Conservation (phyloP, 2,797 vertebrate genomes). For the Botia kubotai region DNA sequence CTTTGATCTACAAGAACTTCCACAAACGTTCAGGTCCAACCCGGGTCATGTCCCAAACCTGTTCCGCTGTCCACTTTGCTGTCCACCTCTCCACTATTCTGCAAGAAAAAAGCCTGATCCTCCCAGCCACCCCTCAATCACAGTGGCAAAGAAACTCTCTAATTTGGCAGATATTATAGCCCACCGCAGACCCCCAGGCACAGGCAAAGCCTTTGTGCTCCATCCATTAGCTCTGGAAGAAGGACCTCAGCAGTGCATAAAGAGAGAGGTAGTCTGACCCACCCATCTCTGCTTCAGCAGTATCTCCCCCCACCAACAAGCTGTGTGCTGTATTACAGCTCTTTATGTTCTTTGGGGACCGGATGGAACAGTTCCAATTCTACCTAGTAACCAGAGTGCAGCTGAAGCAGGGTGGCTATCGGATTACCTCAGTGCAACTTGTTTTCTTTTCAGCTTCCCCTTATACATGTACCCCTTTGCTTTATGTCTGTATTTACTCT, state of each 20-base stretch:
- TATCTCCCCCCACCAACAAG: conserved; percentile 3
- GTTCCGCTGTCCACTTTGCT: not conserved
- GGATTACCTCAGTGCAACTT: conserved; percentile 12
- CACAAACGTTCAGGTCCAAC: too few relatives aligned
- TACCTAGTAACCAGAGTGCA: conserved; percentile 18
- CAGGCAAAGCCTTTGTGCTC: conserved; percentile 78
- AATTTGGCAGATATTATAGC: conserved; percentile 70
- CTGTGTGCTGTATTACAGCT: conserved; percentile 11
- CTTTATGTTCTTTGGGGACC: not conserved
- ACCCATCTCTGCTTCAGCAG: conserved; percentile 38
- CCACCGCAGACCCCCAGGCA: conserved; percentile 71
- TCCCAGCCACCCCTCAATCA: conserved; percentile 67
- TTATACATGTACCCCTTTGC: not conserved
- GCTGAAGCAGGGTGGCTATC: conserved; percentile 24
- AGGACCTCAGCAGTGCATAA: conserved; percentile 72
- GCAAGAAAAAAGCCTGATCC: conserved; percentile 51
- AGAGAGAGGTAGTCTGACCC: conserved; percentile 67
- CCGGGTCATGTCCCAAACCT: not conserved
- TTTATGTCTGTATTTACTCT: not conserved
- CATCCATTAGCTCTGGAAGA: conserved; percentile 76
- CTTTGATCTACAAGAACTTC: conserved; percentile 29
- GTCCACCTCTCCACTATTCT: not conserved
- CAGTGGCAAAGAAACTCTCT: conserved; percentile 71
- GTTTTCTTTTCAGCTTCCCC: conserved; percentile 2
- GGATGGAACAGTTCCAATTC: conserved; percentile 2